A percentile compares a stretch with the other conserved stretches of the same genome.
Evolutionary conservation across 2,888 invertebrate genomes (phyloP).

Genomic region (Chaetogeoica ovagalla): DNA sequence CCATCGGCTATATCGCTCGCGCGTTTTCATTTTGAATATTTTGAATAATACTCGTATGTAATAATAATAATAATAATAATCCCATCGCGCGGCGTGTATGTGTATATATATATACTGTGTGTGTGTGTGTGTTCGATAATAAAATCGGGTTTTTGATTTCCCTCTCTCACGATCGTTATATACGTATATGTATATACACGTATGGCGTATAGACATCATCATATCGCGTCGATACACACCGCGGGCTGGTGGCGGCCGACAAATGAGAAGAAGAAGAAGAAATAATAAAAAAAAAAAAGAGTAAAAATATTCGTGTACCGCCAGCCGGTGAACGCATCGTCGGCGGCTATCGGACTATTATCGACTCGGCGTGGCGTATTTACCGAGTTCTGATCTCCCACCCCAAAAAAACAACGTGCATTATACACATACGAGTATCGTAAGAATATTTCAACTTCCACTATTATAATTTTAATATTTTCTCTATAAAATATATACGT

Average conservation of each 20-base stretch:
- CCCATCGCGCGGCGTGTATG: background rate
- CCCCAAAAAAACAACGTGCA: too few relatives aligned
- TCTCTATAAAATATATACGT: too few relatives aligned
- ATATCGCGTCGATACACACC: too few relatives aligned
- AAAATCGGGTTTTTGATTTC: constrained; percentile 44
- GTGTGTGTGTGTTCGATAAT: background rate
- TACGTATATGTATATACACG: background rate
- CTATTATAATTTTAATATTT: too few relatives aligned
- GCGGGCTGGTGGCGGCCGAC: background rate
- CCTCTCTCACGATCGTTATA: background rate
- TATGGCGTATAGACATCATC: too few relatives aligned
- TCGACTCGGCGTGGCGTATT: constrained; percentile 12
- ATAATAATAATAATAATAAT: too few relatives aligned
- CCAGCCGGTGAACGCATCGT: too few relatives aligned
- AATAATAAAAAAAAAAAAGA: too few relatives aligned
- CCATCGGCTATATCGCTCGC: constrained; percentile 43
- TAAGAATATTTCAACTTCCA: too few relatives aligned
- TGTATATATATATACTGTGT: background rate
- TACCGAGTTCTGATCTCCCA: too few relatives aligned
- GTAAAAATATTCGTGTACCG: constrained; percentile 4
- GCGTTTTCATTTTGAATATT: constrained; percentile 46
- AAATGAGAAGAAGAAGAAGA: constrained; percentile 23
- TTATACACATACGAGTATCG: too few relatives aligned
- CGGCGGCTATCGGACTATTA: background rate
- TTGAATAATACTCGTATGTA: background rate